Evolutionary conservation across 2,113 vertebrate species (phyloP).

Genomic region (Amazona guildingii): DNA sequence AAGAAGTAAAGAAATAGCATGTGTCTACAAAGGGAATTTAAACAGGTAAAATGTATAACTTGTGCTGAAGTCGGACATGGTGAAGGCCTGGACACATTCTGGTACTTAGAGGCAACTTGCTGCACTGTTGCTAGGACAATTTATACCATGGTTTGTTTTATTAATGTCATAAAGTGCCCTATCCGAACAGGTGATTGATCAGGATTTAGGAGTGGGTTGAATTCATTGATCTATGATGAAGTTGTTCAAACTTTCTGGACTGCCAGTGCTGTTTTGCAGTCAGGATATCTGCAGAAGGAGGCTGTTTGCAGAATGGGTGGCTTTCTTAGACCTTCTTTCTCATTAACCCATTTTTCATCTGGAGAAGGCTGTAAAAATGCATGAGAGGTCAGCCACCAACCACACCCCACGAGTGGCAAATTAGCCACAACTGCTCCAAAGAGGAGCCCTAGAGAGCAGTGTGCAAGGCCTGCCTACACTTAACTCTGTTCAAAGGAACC

Average conservation of each 20-base stretch:
- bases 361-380: background rate
- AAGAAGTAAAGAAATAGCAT: background rate
- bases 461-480: background rate
- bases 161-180: background rate
- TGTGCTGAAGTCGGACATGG: background rate
- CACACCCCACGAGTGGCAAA: rapidly evolving
- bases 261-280: background rate
- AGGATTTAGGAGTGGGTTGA: background rate
- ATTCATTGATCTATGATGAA: background rate
- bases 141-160: background rate
- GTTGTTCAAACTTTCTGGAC: background rate
- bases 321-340: background rate
- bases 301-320: background rate
- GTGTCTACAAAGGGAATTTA: background rate
- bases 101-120: background rate
- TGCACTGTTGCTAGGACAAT: background rate
- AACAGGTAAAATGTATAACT: background rate
- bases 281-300: background rate
- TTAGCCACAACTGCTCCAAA: background rate
- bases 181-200: background rate
- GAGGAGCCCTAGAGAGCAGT: background rate
- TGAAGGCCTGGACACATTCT: background rate
- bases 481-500: background rate
- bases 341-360: rapidly evolving
- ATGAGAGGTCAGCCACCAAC: background rate